Evolutionary conservation across 1,140 invertebrate species (phyloP).

Genomic region (Danaus melanippus): DNA sequence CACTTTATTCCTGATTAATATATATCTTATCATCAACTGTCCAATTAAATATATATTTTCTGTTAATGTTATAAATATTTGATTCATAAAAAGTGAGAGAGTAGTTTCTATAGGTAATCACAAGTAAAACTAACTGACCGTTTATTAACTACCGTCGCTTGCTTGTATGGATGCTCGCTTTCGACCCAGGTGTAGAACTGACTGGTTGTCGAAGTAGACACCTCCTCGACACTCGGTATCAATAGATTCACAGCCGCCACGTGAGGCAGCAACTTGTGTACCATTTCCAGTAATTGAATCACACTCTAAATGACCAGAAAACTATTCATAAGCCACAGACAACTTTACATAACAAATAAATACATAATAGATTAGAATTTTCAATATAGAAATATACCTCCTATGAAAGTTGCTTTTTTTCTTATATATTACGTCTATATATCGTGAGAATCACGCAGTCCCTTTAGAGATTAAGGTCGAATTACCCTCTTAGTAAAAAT

Average conservation of each 20-base stretch:
- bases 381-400: too few species aligned
- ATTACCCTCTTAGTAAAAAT: conserved; percentile 1
- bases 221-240: conserved; percentile 57
- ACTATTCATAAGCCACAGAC: too few species aligned
- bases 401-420: too few species aligned
- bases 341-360: too few species aligned
- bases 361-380: too few species aligned
- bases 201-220: conserved; percentile 74
- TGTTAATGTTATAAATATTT: neutral
- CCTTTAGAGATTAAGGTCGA: too few species aligned
- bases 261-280: conserved; percentile 92
- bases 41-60: too few species aligned
- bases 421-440: too few species aligned
- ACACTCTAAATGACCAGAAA: conserved; percentile 77
- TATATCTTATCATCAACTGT: too few species aligned
- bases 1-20: too few species aligned
- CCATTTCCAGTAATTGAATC: conserved; percentile 90
- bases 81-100: neutral
- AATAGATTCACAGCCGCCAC: conserved; percentile 88
- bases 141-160: conserved; percentile 89
- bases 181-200: conserved; percentile 94
- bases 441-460: too few species aligned
- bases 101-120: neutral
- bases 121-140: conserved; percentile 73
- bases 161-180: conserved; percentile 97